A percentile compares a stretch with the other conserved stretches of the same genome.
phyloP scores from a whole-genome alignment of 1,140 invertebrate species.

The Megalopta genalis region DNA sequence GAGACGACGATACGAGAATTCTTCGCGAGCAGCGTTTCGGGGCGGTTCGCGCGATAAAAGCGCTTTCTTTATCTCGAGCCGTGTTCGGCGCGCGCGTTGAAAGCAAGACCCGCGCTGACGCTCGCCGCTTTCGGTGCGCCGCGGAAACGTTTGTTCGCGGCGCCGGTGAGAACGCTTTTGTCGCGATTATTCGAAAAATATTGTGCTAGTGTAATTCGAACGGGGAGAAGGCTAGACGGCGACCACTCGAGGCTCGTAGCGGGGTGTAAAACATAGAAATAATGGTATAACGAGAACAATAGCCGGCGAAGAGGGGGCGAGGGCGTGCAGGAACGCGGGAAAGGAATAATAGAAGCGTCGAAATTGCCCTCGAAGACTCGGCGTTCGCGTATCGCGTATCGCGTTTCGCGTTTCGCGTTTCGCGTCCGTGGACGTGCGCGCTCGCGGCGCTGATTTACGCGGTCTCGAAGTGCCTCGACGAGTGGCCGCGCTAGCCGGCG shows the following conservation, averaged over 20 bases:
- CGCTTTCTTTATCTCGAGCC: too few species aligned
- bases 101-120: too few species aligned
- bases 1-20: too few species aligned
- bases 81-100: too few species aligned
- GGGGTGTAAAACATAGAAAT: conserved; percentile 6
- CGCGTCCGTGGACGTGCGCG: neutral
- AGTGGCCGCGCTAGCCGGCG: neutral
- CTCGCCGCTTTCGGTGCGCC: too few species aligned
- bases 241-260: neutral
- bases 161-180: neutral
- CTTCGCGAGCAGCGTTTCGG: too few species aligned
- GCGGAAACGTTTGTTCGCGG: too few species aligned
- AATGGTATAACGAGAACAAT: conserved; percentile 25
- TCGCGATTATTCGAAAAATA: conserved; percentile 6
- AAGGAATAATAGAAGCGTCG: conserved; percentile 36
- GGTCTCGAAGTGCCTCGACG: neutral
- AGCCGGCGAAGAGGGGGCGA: neutral
- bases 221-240: neutral
- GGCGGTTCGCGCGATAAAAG: too few species aligned
- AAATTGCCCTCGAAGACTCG: conserved; percentile 31
- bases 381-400: neutral
- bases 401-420: too few species aligned
- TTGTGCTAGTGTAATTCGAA: neutral
- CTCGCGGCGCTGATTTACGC: conserved; percentile 40
- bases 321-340: neutral